Evolutionary conservation across 2,113 vertebrate genomes (phyloP), one percentile per base, ranked within the genome.

Genomic region (Hyaena hyaena): DNA sequence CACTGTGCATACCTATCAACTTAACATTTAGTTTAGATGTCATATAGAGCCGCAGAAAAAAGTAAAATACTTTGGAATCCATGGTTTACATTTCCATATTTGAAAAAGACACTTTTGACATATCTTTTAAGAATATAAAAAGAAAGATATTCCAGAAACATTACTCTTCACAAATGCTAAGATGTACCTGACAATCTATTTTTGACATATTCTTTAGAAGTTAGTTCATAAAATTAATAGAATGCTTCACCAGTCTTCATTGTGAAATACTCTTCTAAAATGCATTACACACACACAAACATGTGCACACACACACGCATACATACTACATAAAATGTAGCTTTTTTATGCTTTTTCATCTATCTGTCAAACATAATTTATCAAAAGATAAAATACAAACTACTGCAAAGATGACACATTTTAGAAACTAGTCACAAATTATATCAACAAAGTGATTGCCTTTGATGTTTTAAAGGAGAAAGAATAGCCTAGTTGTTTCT

Each of bases 1-100:
- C 74, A 87, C 17, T 89, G 43, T 21, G 1, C 28, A 83, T 80
- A 50, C 26, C 35, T 97, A 93, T 84, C 69, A 97, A 74, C 21
- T 39, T 81, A 82, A 90, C 35, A 82, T 93, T 95, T 98, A 92
- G 93, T 97, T 97, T 97, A 97, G 15, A 39, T 96, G 77, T 71
- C 65, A 83, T 6, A 45, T 45, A 96, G 50, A 5, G 23, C 80
- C 65, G 39, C 2, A 23, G 33, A 79, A 65, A 88, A 96, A 95
- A 91, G 19, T 80, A 79, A 97, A 96, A 74, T 96, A 90, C 74
- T 45, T 43, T 69, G 66, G 1, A n/a, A 58, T 53, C 35, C 21
- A 23, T 92, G 33, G 73, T 83, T 94, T 93, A 77, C 0, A 39
- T 76, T 85, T 95, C 26, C 24, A 48, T 10, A 92, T 93, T 63